Conservation (phyloP, 2,797 vertebrate species). For the Falco cherrug region DNA sequence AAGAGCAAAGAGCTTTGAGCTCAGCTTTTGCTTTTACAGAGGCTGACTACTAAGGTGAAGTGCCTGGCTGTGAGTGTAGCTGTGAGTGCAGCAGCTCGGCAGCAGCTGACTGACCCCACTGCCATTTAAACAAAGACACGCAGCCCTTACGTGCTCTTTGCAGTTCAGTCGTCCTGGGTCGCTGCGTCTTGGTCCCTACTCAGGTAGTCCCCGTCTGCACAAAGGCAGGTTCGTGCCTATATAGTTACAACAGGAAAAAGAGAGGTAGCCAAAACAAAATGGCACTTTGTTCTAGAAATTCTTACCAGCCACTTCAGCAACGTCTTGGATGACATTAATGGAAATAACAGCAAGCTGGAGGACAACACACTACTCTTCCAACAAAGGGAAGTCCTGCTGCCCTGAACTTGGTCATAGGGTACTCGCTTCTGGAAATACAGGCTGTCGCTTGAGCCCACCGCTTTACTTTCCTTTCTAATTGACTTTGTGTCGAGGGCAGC, state of each 20-base stretch:
- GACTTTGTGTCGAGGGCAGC: not conserved
- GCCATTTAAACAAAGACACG: not conserved
- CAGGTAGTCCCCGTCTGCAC: not conserved
- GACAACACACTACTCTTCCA: not conserved
- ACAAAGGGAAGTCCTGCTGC: not conserved
- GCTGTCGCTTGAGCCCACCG: not conserved
- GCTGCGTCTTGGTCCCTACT: not conserved
- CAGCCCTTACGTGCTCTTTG: not conserved
- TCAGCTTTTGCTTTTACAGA: not conserved
- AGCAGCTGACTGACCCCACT: not conserved
- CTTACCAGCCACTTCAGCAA: not conserved
- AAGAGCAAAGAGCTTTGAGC: not conserved
- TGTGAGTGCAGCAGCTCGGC: not conserved
- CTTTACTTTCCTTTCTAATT: not conserved
- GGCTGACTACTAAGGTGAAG: not conserved
- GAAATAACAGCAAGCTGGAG: not conserved
- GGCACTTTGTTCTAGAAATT: not conserved
- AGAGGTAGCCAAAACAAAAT: not conserved
- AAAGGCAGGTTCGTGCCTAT: not conserved
- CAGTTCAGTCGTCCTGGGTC: not conserved
- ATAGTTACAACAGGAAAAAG: not conserved
- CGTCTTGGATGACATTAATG: not conserved
- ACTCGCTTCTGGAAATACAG: not conserved
- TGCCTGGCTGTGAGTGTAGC: not conserved
- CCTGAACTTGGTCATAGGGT: not conserved